Conservation (phyloP, 2,113 vertebrate species). For the Istiophorus platypterus region DNA sequence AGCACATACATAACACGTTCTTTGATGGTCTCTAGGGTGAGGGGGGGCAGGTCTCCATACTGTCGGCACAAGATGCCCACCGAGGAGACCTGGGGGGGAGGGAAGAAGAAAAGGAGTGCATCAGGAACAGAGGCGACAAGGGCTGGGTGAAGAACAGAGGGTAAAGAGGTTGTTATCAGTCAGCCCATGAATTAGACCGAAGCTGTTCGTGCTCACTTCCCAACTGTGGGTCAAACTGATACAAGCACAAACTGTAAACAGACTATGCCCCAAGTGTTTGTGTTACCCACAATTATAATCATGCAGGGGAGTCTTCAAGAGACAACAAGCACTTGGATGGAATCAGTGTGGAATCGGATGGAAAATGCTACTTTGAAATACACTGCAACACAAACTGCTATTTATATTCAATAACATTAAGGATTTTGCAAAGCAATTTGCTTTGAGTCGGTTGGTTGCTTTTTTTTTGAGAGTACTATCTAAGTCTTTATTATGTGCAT, state of each 20-base stretch:
- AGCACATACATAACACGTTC: conserved; percentile 95
- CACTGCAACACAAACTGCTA: not conserved
- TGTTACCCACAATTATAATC: not conserved
- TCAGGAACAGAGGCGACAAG: not conserved
- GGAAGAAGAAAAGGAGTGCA: no score
- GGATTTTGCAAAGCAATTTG: no score
- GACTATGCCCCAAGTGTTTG: not conserved
- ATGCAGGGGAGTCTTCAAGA: not conserved
- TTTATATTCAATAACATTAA: not conserved
- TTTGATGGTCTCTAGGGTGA: conserved; percentile 89
- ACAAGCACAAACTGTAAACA: not conserved
- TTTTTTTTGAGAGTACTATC: no score
- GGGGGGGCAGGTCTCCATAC: conserved; percentile 89
- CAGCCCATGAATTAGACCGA: not conserved
- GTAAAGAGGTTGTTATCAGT: not conserved
- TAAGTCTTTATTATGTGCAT: not conserved
- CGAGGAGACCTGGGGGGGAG: conserved; percentile 72
- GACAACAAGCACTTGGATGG: not conserved
- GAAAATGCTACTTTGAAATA: not conserved
- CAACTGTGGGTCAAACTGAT: not conserved
- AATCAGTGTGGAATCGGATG: not conserved
- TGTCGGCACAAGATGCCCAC: conserved; percentile 78
- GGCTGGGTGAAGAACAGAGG: not conserved
- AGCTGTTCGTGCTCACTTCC: not conserved
- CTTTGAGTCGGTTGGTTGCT: no score